Evolutionary conservation across 1,140 invertebrate species (phyloP).

Genomic region (Trissolcus basalis): DNA sequence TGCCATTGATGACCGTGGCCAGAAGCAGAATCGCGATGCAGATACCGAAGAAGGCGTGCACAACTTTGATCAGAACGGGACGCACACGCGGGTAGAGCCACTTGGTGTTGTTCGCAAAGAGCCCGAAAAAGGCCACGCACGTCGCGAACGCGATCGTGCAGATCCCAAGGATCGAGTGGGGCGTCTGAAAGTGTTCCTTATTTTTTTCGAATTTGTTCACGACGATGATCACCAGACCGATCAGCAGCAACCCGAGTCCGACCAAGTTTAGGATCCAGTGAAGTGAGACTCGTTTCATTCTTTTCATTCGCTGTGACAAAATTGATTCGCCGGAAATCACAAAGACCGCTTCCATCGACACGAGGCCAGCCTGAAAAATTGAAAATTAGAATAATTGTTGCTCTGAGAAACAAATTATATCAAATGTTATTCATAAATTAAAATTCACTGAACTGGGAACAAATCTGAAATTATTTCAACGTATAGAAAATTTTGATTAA

Average conservation of each 20-base stretch:
- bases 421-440: no score
- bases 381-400: no score
- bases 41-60: constrained; percentile 68
- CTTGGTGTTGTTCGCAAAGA: constrained; percentile 67
- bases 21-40: constrained; percentile 62
- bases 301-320: constrained; percentile 55
- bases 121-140: constrained; percentile 61
- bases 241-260: constrained; percentile 61
- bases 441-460: no score
- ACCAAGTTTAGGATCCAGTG: constrained; percentile 69
- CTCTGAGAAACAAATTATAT: no score
- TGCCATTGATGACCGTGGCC: constrained; percentile 68
- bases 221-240: constrained; percentile 67
- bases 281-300: constrained; percentile 61
- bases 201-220: constrained; percentile 63
- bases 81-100: constrained; percentile 69
- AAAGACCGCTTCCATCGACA: constrained; percentile 68
- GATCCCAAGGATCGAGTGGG: constrained; percentile 66
- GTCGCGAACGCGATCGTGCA: constrained; percentile 61
- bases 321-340: constrained; percentile 68
- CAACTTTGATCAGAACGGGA: constrained; percentile 67
- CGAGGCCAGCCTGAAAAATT: constrained; percentile 64
- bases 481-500: no score
- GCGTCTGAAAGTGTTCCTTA: constrained; percentile 61
- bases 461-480: no score